Conservation (phyloP, 2,113 vertebrate genomes). For the Heteronetta atricapilla region DNA sequence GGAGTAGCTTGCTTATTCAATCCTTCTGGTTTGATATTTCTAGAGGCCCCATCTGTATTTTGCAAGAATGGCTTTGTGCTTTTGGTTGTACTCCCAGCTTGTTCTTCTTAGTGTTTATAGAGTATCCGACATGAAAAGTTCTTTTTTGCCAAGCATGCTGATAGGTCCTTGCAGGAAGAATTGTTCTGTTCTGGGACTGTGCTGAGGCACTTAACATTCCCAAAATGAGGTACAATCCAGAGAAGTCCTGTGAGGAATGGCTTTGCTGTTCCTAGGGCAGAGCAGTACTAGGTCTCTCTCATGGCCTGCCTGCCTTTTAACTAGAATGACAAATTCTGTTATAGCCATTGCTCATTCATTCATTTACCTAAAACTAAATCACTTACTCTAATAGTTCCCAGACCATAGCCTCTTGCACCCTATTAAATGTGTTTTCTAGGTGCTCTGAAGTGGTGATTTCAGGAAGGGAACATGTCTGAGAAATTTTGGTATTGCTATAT, state of each 20-base stretch:
- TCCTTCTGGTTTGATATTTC: constrained; percentile 26
- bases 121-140: constrained; percentile 7
- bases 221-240: constrained; percentile 22
- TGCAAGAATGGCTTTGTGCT: constrained; percentile 25
- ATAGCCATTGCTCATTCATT: background rate
- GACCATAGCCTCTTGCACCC: background rate
- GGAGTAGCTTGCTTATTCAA: background rate
- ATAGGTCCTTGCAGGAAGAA: background rate
- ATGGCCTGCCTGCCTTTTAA: background rate
- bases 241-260: background rate
- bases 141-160: constrained; percentile 25
- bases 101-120: constrained; percentile 36
- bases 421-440: background rate
- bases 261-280: background rate
- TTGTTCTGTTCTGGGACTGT: constrained; percentile 7
- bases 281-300: background rate
- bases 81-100: constrained; percentile 42
- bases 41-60: constrained; percentile 21
- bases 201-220: background rate
- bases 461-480: background rate
- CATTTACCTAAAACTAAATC: background rate
- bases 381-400: background rate
- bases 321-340: background rate
- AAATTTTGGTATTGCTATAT: background rate
- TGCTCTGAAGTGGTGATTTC: background rate